Evolutionary conservation across 2,888 invertebrate genomes (phyloP).

Genomic region (Sepiola atlantica): DNA sequence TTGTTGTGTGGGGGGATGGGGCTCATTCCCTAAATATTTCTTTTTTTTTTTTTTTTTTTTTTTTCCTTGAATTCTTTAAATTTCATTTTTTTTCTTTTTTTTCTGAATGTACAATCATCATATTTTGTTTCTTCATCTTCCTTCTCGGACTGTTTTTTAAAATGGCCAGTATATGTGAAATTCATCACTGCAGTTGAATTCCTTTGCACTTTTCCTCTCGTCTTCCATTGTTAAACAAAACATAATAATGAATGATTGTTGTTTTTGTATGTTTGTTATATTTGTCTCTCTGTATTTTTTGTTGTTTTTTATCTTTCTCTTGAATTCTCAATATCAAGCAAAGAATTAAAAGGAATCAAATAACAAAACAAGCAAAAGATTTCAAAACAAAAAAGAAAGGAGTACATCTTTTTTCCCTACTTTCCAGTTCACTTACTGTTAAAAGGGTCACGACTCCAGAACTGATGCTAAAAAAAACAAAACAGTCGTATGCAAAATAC

Average conservation of each 20-base stretch:
- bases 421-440: background rate
- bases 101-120: background rate
- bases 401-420: background rate
- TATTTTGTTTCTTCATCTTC: background rate
- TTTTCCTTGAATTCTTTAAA: background rate
- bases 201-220: slow-evolving; percentile 32
- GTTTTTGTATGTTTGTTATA: background rate
- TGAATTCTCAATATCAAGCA: background rate
- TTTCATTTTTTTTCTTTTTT: background rate
- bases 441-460: background rate
- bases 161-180: background rate
- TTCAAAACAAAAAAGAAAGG: background rate
- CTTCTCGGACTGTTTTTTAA: background rate
- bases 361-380: background rate
- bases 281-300: background rate
- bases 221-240: slow-evolving; percentile 24
- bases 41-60: background rate
- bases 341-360: background rate
- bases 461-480: background rate
- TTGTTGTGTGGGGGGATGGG: background rate
- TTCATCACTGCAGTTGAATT: slow-evolving; percentile 19
- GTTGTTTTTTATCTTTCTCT: slow-evolving; percentile 1
- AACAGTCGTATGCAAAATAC: background rate
- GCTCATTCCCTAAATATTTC: background rate
- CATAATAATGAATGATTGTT: background rate